Conservation (phyloP, 2,888 invertebrate genomes). For the Clitarchus hookeri region DNA sequence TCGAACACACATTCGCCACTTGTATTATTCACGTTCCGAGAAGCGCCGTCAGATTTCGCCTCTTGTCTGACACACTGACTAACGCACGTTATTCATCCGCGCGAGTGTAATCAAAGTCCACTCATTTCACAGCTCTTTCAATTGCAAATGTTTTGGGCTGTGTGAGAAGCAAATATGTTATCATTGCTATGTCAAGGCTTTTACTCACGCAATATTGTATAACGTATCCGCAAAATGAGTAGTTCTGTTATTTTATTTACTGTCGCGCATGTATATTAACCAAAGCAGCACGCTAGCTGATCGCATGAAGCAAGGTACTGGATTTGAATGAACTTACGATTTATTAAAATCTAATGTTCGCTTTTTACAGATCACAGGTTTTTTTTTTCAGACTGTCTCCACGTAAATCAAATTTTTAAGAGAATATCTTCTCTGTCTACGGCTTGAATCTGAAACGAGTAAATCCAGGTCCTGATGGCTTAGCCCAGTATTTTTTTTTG, state of each 20-base stretch:
- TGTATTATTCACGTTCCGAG: neutral
- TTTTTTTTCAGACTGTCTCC: too few relatives aligned
- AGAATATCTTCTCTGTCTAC: too few relatives aligned
- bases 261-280: neutral
- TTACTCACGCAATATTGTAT: neutral
- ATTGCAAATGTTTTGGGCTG: neutral
- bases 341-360: too few relatives aligned
- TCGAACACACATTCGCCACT: neutral
- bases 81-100: constrained; percentile 2
- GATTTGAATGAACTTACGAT: too few relatives aligned
- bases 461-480: too few relatives aligned
- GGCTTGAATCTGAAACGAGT: too few relatives aligned
- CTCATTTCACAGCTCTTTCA: neutral
- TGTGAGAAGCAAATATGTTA: neutral
- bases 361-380: too few relatives aligned
- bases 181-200: too few relatives aligned
- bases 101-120: neutral
- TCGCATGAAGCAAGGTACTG: too few relatives aligned
- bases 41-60: neutral
- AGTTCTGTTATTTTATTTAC: neutral
- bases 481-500: too few relatives aligned
- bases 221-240: neutral
- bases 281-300: neutral
- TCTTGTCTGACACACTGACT: neutral
- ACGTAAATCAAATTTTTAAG: too few relatives aligned